Percentiles rank a stretch among this genome's conserved stretches.
phyloP scores from a whole-genome alignment of 1,140 invertebrate species.

The Branchinecta lynchi region DNA sequence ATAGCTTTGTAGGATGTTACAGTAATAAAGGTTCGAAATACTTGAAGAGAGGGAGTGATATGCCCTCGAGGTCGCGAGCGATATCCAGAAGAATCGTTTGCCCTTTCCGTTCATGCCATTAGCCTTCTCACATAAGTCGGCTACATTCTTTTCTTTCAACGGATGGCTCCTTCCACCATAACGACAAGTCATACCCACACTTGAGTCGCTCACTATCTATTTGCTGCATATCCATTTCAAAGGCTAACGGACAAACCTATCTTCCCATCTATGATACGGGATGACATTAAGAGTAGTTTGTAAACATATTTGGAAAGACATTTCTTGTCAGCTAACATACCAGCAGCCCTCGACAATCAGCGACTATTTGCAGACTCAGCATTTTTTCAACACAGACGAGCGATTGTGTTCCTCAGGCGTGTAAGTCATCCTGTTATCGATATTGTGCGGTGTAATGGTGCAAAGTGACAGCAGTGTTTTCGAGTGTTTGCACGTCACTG shows the following conservation, averaged over 20 bases:
- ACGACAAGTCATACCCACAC: too few relatives aligned
- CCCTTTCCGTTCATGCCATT: too few relatives aligned
- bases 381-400: neutral
- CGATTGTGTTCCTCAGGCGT: neutral
- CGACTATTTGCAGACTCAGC: neutral
- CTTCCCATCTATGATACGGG: slow-evolving; percentile 9
- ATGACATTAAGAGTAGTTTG: slow-evolving; percentile 11
- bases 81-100: too few relatives aligned
- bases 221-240: neutral
- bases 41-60: too few relatives aligned
- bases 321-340: slow-evolving; percentile 1
- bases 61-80: too few relatives aligned
- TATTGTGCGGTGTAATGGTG: neutral
- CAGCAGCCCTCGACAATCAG: neutral
- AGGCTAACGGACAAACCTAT: slow-evolving; percentile 9
- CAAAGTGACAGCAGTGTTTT: neutral
- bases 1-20: too few relatives aligned
- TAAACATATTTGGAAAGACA: slow-evolving; percentile 12
- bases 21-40: too few relatives aligned
- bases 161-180: too few relatives aligned
- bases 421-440: neutral
- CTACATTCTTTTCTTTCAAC: too few relatives aligned
- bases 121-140: too few relatives aligned
- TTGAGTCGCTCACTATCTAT: neutral
- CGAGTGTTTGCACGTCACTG: neutral